Percentiles rank a stretch among this genome's conserved stretches.
Conservation (phyloP, 2,888 invertebrate species). For the Nymphalis c-album region DNA sequence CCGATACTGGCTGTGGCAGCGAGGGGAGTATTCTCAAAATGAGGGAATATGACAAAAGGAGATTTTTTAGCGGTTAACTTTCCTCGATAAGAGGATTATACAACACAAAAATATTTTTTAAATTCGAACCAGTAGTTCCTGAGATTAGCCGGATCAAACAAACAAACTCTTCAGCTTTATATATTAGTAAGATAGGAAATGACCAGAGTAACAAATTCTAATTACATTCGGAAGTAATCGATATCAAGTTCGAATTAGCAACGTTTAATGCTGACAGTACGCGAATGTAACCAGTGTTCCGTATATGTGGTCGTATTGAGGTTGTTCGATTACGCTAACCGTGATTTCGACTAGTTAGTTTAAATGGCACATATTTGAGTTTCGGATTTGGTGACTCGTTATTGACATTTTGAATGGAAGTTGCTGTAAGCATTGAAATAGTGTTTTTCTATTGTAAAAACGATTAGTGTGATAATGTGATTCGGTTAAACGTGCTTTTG, state of each 20-base stretch:
- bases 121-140: too few species aligned
- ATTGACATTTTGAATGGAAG: slow-evolving; percentile 13
- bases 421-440: slow-evolving; percentile 7
- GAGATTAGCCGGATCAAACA: too few species aligned
- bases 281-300: slow-evolving; percentile 8
- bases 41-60: too few species aligned
- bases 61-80: too few species aligned
- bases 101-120: too few species aligned
- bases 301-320: slow-evolving; percentile 15
- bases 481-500: neutral
- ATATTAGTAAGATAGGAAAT: too few species aligned
- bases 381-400: slow-evolving; percentile 22
- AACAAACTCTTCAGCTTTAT: too few species aligned
- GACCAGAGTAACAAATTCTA: neutral
- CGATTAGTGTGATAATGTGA: neutral
- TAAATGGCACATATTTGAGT: slow-evolving; percentile 22
- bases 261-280: slow-evolving; percentile 5
- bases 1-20: too few species aligned
- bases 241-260: slow-evolving; percentile 6
- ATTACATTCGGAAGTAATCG: neutral
- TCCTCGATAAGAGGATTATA: too few species aligned
- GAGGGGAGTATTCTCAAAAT: too few species aligned
- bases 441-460: slow-evolving; percentile 1
- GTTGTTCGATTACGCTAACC: slow-evolving; percentile 23
- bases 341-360: slow-evolving; percentile 30